These are phyloP conservation scores for Colinus virginianus DNA, from an alignment of 2,113 vertebrate genomes.

Conservation along the genomic window DNA sequence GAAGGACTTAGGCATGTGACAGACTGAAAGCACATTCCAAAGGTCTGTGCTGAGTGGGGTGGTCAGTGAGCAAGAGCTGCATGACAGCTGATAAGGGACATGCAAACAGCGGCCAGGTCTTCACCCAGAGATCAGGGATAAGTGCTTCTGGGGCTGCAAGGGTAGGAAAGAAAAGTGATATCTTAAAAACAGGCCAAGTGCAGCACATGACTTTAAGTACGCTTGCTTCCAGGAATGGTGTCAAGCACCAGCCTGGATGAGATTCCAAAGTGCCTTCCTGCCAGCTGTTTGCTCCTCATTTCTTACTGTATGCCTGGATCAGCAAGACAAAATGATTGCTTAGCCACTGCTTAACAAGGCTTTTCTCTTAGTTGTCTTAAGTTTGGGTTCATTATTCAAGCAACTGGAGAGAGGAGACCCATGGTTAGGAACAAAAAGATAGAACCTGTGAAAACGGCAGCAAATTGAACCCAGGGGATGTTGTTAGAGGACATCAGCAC, in stretches of 20 bases:
- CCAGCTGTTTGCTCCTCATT: not conserved
- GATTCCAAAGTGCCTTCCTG: not conserved
- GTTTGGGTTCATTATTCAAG: not conserved
- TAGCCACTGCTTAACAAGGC: not conserved
- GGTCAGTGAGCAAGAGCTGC: not conserved
- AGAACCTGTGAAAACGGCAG: not conserved
- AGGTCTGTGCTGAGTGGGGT: not conserved
- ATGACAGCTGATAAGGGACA: not conserved
- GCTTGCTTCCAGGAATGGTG: not conserved
- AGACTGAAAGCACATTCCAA: not conserved
- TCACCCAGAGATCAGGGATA: not conserved
- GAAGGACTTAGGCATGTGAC: not conserved
- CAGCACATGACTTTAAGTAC: not conserved
- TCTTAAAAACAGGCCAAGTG: not conserved
- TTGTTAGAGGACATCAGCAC: conserved; percentile 24
- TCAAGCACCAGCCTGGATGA: not conserved
- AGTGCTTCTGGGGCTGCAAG: not conserved
- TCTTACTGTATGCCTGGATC: not conserved
- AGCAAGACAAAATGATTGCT: not conserved
- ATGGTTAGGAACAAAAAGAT: not conserved
- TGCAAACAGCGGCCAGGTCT: not conserved
- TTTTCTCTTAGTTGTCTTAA: not conserved
- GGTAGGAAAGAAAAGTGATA: not conserved
- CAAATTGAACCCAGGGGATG: conserved; percentile 46
- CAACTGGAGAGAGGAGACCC: not conserved